Percentiles rank a stretch among this genome's conserved stretches.
Conservation (phyloP, 2,797 vertebrate species). For the Lindbergichthys nudifrons region DNA sequence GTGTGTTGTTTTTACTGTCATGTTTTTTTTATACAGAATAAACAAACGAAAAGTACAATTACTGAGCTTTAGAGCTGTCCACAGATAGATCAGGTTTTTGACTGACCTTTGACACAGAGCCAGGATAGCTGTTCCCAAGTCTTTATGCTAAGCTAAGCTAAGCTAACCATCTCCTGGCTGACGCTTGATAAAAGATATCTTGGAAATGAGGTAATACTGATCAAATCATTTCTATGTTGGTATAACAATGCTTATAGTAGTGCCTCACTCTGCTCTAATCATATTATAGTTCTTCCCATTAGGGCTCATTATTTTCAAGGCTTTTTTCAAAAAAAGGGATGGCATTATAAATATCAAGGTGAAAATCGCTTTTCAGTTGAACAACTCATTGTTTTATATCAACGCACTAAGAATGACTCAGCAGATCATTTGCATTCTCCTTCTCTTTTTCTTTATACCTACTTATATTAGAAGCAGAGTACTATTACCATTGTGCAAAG, state of each 20-base stretch:
- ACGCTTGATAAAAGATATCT: background rate
- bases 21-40: background rate
- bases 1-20: background rate
- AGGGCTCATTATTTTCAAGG: slow-evolving; percentile 14
- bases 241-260: background rate
- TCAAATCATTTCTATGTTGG: background rate
- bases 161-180: background rate
- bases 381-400: slow-evolving; percentile 14
- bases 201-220: background rate
- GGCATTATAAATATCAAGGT: background rate
- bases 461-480: background rate
- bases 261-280: slow-evolving; percentile 7
- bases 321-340: background rate
- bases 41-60: background rate
- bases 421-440: slow-evolving; percentile 5
- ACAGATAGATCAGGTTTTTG: no score
- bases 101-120: background rate
- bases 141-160: background rate
- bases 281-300: slow-evolving; percentile 9
- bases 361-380: background rate
- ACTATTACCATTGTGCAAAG: slow-evolving; percentile 4
- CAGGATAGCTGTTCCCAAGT: background rate
- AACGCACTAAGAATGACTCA: slow-evolving; percentile 7
- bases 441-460: background rate
- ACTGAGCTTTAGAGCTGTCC: background rate